Evolutionary conservation across 2,888 invertebrate species (phyloP), one percentile per base, ranked within the genome.

Genomic region (Sminthurides aquaticus): DNA sequence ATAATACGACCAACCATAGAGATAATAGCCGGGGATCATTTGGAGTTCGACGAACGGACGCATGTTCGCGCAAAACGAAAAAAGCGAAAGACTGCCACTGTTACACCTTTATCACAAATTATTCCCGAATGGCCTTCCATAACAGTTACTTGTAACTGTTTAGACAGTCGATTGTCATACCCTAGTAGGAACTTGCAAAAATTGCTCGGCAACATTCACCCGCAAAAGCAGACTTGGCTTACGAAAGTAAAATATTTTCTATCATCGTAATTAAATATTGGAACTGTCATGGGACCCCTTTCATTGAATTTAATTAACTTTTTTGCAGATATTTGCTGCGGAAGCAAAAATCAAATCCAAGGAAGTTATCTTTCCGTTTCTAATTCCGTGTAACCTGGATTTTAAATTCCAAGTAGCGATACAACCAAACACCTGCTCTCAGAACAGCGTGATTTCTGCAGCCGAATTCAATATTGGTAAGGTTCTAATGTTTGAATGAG

Each of bases 21-120:
- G 64, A 66, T 74, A 18, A 28, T 67, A 8, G 71, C 73, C 49
- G 71, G 69, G 11, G 74, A 74, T 55, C 74, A 74, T 66, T 69
- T 71, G 3, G 71, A 71, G 24, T 72, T 69, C 34, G 70, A 73
- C 52, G 66, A 57, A 20, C 61, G 60, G 57, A 64, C 67, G 5
- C 67, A 67, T 55, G n/a, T 64, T n/a, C 61, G 60, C 52, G 64
- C 64, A 15, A 57, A 59, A 25, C 27, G 61, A 8, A 60, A 61
- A 49, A 64, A 57, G 27, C 28, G 64, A 29, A 62, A 66, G 56
- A 56, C 70, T 18, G 65, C 60, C 2, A 69, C 67, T 1, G 62
- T 66, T 1, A 65, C 66, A 18, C 67, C 69, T 1, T 64, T 70
- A 8, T 70, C 74, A 8, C 57, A 69, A 27, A 57, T 69, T 15